Base-by-base conservation (phyloP, 2,797 vertebrate species). In the Erethizon dorsatum region DNA sequence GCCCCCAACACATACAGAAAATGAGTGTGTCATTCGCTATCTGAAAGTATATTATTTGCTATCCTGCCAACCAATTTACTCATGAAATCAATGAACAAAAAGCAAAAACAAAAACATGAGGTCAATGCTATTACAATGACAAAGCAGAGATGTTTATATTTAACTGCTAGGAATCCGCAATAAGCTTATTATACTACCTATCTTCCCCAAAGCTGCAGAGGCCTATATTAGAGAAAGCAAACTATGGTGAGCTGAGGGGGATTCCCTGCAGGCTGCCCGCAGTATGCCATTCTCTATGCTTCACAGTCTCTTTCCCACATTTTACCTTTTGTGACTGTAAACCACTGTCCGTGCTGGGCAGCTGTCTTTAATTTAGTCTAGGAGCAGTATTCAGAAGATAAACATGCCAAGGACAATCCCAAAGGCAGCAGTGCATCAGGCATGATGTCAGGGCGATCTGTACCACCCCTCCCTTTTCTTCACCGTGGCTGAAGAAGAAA, bases 31-130 rank as follows among this genome's bases (percentile, higher is more conserved):
- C 84, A 77, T 33, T 63, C 95, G 71, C 65, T 47, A 31, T 31
- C 54, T 87, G 26, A 26, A 95, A 90, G 65, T 61, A 1, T 45
- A 71, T 10, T 85, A 80, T 28, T 77, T 96, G 71, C 4, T 85
- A 83, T 89, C 28, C 45, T 71, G 45, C n/a, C n/a, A 82, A 78
- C n/a, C 20, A 90, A 79, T 75, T 91, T 59, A 93, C 67, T 96
- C n/a, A 75, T 69, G 47, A 87, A 92, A 77, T 84, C 41, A 93
- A 0, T 47, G 9, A 65, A 37, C 31, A 50, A 63, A 37, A 82
- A 54, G 33, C 4, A 71, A n/a, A 79, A 59, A 69, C 10, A 84
- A 79, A 77, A 79, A n/a, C 31, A 80, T 22, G 33, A 50, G 28
- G 47, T 71, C 54, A 82, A 18, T 83, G 57, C 13, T 59, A 26